Evolutionary conservation across 2,113 vertebrate species (phyloP).

Genomic region (Oncorhynchus nerka): DNA sequence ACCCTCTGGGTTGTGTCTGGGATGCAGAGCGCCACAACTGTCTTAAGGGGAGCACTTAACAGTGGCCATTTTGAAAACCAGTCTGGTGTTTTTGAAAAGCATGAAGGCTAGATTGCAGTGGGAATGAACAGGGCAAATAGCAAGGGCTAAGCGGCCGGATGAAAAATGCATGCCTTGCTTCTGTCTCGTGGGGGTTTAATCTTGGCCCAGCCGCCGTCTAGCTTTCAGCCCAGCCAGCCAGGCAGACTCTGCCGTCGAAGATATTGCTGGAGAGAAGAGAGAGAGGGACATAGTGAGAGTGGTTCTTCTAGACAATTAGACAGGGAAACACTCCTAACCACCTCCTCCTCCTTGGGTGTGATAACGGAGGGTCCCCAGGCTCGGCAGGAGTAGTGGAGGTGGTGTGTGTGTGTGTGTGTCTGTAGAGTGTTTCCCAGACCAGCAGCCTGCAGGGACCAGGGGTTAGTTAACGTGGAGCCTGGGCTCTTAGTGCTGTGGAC

Average conservation of each 20-base stretch:
- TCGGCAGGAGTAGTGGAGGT: neutral
- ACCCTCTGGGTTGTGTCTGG: no score
- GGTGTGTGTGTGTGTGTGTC: neutral
- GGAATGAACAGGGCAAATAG: conserved; percentile 42
- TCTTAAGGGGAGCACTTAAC: conserved; percentile 7
- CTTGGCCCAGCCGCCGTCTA: neutral
- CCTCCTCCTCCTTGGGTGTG: neutral
- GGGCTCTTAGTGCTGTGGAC: neutral
- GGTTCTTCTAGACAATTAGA: conserved; percentile 38
- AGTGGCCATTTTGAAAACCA: conserved; percentile 12
- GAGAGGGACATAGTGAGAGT: neutral
- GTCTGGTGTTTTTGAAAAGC: conserved; percentile 10
- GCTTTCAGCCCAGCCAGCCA: neutral
- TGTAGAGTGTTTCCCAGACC: neutral
- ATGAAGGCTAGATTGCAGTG: conserved; percentile 19
- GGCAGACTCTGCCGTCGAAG: neutral
- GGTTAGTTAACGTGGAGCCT: conserved; percentile 18
- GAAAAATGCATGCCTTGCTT: conserved; percentile 69
- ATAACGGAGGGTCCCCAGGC: neutral
- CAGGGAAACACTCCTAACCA: neutral
- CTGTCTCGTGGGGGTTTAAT: conserved; percentile 41
- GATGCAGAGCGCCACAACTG: neutral
- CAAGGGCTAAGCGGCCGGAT: conserved; percentile 62
- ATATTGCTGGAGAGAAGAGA: no score
- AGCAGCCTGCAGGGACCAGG: neutral